Percentiles rank a stretch among this genome's conserved stretches.
Evolutionary conservation across 1,140 invertebrate genomes (phyloP).

Genomic region (Nephila pilipes): DNA sequence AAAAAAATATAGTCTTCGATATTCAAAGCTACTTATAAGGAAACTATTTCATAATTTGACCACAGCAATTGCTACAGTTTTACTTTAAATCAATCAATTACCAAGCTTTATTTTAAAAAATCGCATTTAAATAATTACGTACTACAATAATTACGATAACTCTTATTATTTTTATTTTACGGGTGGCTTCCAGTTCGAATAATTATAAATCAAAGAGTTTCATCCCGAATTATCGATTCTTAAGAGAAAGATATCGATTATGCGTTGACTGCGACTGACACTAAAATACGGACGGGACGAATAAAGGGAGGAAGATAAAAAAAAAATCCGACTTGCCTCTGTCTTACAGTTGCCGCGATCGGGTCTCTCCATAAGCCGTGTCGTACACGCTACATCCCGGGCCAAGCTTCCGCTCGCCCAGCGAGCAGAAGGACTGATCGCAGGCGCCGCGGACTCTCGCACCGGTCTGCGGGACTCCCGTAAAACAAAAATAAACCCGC

Average conservation of each 20-base stretch:
- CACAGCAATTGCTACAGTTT: too few relatives aligned
- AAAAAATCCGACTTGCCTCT: background rate
- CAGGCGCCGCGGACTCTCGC: background rate
- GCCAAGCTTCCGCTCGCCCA: background rate
- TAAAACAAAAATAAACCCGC: conserved; percentile 24
- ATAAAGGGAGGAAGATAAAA: background rate
- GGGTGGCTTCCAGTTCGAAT: too few relatives aligned
- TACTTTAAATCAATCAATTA: too few relatives aligned
- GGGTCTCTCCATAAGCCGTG: conserved; percentile 1
- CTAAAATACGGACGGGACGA: too few relatives aligned
- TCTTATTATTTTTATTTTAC: too few relatives aligned
- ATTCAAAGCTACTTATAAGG: too few relatives aligned
- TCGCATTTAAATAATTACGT: too few relatives aligned
- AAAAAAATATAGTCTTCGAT: too few relatives aligned
- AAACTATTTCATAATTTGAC: too few relatives aligned
- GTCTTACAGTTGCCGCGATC: background rate
- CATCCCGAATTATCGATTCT: background rate
- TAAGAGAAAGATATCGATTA: background rate
- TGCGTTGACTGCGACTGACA: background rate
- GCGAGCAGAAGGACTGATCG: background rate
- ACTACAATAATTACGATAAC: too few relatives aligned
- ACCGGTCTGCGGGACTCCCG: conserved; percentile 8
- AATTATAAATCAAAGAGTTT: too few relatives aligned
- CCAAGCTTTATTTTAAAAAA: too few relatives aligned
- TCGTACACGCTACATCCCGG: conserved; percentile 22